phyloP scores from a whole-genome alignment of 2,888 invertebrate genomes.

The Julus scandinavius region DNA sequence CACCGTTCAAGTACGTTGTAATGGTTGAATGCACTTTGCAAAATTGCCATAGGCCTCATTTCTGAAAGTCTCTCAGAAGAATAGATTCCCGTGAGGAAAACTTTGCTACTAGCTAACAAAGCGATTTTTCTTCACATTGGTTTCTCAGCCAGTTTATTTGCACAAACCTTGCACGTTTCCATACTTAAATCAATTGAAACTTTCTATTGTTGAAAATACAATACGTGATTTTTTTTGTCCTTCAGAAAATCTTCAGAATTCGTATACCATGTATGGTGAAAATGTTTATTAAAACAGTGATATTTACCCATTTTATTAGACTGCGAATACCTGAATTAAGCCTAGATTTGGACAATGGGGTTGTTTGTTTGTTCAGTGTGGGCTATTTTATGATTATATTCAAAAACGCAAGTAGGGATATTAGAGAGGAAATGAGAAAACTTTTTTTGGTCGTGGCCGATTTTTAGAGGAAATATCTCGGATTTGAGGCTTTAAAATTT shows the following conservation, averaged over 20 bases:
- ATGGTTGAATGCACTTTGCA: not conserved
- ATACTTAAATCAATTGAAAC: not conserved
- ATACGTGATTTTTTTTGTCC: not conserved
- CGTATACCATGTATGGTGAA: not conserved
- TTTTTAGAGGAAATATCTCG: not conserved
- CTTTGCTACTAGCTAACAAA: not conserved
- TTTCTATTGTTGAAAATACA: not conserved
- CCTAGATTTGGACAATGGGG: not conserved
- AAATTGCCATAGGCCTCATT: not conserved
- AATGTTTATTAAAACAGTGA: not conserved
- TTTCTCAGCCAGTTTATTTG: conserved; percentile 17
- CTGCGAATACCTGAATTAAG: not conserved
- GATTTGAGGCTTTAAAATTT: not conserved
- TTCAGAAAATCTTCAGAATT: not conserved
- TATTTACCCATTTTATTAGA: not conserved
- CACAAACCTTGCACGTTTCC: not conserved
- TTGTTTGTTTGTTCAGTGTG: not conserved
- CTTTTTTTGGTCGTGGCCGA: too few relatives aligned
- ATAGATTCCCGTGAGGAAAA: not conserved
- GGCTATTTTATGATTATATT: not conserved
- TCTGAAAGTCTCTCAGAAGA: not conserved
- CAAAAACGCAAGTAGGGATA: not conserved
- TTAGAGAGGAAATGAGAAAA: too few relatives aligned
- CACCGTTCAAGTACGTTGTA: not conserved
- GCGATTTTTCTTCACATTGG: not conserved